Base-by-base conservation (phyloP, 92 coral and sea anemone genomes). In the Pocillopora grandis region DNA sequence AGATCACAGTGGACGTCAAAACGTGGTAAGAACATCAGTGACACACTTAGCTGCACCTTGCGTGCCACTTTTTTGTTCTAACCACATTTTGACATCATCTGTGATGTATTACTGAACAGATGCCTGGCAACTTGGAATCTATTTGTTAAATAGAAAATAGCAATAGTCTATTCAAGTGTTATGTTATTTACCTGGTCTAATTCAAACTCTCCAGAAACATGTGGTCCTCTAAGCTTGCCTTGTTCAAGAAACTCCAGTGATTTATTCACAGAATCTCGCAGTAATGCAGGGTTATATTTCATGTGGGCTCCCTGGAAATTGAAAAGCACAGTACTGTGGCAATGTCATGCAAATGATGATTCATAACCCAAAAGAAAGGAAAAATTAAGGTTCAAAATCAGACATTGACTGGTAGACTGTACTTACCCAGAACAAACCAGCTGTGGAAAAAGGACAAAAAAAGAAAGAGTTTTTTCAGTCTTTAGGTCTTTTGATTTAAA, bases 401-500 rank as follows among this genome's bases (percentile, higher is more conserved):
- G 52, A 42, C 52, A 42, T 8, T 7, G 0, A 42, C 52, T 42
- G 52, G 52, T 42, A 0, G 5, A 42, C 9, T 49, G 16, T 65
- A 82, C 96, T 83, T 85, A 92, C 95, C 96, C 96, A 94, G 69
- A 75, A 92, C n/a, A 94, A 86, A 58, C 95, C 98, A 81, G 89
- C 98, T 92, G 88, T 31, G 48, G 5, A 71, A 18, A 62, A 80
- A 79, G 17, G 66, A 35, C 27, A 72, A 66, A 80, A 37, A 70
- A 20, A n/a, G 9, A 36, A 57, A 58, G 33, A 15, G 62, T 19
- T 57, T 61, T 31, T 2, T 27, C 49, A 35, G 55, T 33, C 56
- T 23, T 42, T 3, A 42, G 5, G 8, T 42, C 52, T 42, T 42
- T 42, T 42, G 52, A 42, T 7, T 42, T 0, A 3, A 42, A 42